Percentiles rank a stretch among this genome's conserved stretches.
Evolutionary conservation across 30 jellyfish, hydroid and myxozoan genomes (phyloP).

Genomic region (Morbakka virulenta): DNA sequence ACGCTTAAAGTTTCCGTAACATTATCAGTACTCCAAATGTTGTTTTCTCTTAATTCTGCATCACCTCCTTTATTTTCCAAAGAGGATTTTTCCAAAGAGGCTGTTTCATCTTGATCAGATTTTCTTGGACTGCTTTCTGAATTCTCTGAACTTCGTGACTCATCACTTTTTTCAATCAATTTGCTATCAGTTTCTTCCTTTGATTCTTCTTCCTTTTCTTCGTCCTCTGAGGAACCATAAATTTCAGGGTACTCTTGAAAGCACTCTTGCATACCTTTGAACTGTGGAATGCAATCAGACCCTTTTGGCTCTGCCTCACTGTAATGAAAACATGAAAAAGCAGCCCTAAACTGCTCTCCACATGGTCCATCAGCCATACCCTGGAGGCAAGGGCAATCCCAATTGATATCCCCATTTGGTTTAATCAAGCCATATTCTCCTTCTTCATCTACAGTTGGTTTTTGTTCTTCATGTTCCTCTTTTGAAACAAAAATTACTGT

Average conservation of each 20-base stretch:
- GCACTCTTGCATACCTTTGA: constrained; percentile 92
- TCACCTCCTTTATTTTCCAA: no score
- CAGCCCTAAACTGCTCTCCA: constrained; percentile 88
- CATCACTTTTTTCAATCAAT: no score
- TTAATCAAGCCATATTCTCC: constrained; percentile 82
- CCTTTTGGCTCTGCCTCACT: constrained; percentile 98
- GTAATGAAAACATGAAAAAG: constrained; percentile 94
- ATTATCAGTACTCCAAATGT: no score
- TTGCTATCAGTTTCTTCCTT: neutral
- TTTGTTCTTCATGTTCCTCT: constrained; percentile 51
- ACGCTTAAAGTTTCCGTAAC: no score
- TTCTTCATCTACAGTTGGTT: constrained; percentile 63
- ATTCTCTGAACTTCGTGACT: no score
- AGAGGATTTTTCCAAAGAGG: no score
- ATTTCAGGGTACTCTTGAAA: constrained; percentile 79
- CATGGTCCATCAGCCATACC: constrained; percentile 99
- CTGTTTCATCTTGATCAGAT: no score
- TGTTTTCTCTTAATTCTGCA: no score
- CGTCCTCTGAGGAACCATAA: constrained; percentile 66
- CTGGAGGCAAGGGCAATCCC: constrained; percentile 99
- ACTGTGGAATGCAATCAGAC: constrained; percentile 80
- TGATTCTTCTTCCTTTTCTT: constrained; percentile 4
- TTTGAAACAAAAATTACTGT: constrained; percentile 73
- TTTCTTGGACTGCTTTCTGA: no score
- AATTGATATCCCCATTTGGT: constrained; percentile 95